phyloP scores from a whole-genome alignment of 2,888 invertebrate species.

The Mimachlamys varia region DNA sequence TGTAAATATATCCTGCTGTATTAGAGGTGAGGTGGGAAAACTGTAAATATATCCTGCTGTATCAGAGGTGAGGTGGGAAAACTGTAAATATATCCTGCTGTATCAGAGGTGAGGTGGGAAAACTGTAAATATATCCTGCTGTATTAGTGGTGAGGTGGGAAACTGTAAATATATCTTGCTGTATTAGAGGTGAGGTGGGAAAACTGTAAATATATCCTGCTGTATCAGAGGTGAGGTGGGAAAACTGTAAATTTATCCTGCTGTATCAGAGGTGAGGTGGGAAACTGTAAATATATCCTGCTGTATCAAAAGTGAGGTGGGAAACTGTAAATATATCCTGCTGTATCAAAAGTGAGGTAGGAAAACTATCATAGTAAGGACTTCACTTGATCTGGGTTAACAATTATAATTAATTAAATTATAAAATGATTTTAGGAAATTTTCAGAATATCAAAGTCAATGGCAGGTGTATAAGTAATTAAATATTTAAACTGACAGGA shows the following conservation, averaged over 20 bases:
- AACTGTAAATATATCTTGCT: neutral
- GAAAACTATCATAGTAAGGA: no score
- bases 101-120: neutral
- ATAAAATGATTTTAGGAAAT: no score
- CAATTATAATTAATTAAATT: no score
- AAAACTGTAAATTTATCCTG: neutral
- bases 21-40: neutral
- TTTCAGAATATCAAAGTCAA: no score
- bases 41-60: neutral
- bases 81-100: neutral
- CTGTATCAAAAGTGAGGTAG: no score
- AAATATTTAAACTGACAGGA: neutral
- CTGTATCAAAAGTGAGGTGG: no score
- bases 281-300: neutral
- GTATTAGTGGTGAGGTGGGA: neutral
- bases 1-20: neutral
- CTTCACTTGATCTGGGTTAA: no score
- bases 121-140: neutral
- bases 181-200: neutral
- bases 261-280: no score
- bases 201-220: neutral
- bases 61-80: neutral
- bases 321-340: neutral
- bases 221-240: neutral
- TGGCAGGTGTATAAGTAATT: neutral